phyloP scores from a whole-genome alignment of 2,797 vertebrate genomes.

The Eulemur coronatus region DNA sequence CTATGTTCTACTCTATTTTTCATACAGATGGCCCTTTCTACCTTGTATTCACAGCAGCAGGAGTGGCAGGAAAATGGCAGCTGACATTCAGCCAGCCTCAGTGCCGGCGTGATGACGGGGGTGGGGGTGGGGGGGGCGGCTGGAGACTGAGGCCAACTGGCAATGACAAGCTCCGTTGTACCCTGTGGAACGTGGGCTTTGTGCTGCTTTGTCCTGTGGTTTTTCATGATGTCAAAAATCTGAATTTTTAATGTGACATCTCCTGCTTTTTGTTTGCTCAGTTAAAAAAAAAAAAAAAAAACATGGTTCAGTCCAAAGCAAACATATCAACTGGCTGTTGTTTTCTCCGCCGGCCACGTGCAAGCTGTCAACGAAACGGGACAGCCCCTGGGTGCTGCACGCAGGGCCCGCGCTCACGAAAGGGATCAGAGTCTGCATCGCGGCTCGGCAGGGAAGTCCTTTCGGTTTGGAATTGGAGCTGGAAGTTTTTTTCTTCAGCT shows the following conservation, averaged over 20 bases:
- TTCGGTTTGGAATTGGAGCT: not conserved
- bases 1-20: not conserved
- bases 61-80: not conserved
- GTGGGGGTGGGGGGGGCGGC: too few species aligned
- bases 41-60: not conserved
- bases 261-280: not conserved
- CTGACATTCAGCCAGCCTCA: not conserved
- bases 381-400: not conserved
- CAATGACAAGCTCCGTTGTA: rapidly evolving
- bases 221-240: not conserved
- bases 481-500: not conserved
- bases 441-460: not conserved
- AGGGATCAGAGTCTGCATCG: rapidly evolving
- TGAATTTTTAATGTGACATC: not conserved
- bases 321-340: not conserved
- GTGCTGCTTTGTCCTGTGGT: not conserved
- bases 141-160: not conserved
- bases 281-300: not conserved
- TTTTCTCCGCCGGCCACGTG: not conserved
- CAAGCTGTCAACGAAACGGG: not conserved
- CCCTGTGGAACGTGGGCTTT: not conserved
- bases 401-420: not conserved
- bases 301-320: not conserved
- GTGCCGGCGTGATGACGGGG: not conserved
- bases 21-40: not conserved